Conservation (phyloP, 2,797 vertebrate species). For the Brachyalestes nurse region DNA sequence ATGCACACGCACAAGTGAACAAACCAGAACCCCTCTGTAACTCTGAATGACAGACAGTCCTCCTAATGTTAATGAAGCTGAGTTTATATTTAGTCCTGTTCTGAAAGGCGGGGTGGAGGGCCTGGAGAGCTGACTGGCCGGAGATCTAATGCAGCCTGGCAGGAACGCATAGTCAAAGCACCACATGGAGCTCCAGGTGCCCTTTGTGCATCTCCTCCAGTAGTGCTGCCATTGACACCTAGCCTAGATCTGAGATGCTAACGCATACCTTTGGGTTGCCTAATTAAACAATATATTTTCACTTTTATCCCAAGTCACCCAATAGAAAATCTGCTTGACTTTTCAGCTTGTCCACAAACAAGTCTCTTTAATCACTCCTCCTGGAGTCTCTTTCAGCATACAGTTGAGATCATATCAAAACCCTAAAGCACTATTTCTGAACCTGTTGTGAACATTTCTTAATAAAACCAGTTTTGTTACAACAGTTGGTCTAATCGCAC, state of each 20-base stretch:
- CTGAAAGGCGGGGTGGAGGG: conserved; percentile 37
- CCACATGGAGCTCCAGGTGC: conserved; percentile 17
- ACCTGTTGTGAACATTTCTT: no score
- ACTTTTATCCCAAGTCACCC: background rate
- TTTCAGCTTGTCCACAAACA: background rate
- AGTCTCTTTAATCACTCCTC: background rate
- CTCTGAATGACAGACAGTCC: conserved; percentile 54
- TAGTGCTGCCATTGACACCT: background rate
- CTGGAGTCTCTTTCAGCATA: background rate
- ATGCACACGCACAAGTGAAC: background rate
- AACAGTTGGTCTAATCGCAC: background rate
- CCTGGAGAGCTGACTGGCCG: conserved; percentile 31
- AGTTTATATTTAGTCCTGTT: conserved; percentile 51
- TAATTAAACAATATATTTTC: background rate
- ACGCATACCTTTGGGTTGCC: background rate
- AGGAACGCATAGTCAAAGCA: conserved; percentile 35
- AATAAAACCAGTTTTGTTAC: background rate
- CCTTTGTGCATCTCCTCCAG: conserved; percentile 20
- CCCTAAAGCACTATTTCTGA: background rate
- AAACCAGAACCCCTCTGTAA: conserved; percentile 23
- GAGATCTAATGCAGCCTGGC: conserved; percentile 47
- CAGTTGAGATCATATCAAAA: background rate
- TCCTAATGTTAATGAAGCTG: conserved; percentile 51
- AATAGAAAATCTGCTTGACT: background rate
- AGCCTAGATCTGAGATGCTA: background rate